Evolutionary conservation across 2,888 invertebrate genomes (phyloP).

Genomic region (Acanthoscelides obtectus): DNA sequence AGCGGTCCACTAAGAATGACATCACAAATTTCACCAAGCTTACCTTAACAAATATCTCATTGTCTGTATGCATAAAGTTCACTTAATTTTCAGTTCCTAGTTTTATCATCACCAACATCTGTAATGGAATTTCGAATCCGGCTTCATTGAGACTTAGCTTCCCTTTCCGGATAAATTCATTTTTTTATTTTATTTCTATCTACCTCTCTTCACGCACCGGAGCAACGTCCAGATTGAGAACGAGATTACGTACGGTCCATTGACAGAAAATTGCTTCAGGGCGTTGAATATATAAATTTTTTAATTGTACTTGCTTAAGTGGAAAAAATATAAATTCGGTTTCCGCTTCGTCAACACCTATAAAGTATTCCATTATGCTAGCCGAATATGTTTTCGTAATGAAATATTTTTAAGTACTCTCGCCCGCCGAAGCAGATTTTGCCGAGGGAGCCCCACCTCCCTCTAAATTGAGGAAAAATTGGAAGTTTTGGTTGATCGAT

Average conservation of each 20-base stretch:
- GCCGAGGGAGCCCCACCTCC: neutral
- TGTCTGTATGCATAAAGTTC: too few relatives aligned
- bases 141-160: too few relatives aligned
- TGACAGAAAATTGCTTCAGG: constrained; percentile 40
- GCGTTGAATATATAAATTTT: constrained; percentile 35
- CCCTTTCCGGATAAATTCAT: neutral
- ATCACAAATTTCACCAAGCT: too few relatives aligned
- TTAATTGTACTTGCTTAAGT: constrained; percentile 37
- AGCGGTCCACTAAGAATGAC: too few relatives aligned
- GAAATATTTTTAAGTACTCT: constrained; percentile 8
- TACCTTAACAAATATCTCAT: too few relatives aligned
- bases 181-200: neutral
- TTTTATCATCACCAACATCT: too few relatives aligned
- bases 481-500: constrained; percentile 1
- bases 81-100: too few relatives aligned
- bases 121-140: too few relatives aligned
- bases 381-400: constrained; percentile 8
- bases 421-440: neutral
- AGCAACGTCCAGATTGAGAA: constrained; percentile 41
- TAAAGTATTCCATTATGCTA: constrained; percentile 11
- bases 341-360: constrained; percentile 18
- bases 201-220: neutral
- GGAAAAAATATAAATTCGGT: constrained; percentile 29
- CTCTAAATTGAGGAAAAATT: constrained; percentile 1
- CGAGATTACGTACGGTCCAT: constrained; percentile 43